Base-by-base conservation (phyloP, 2,797 vertebrate genomes). In the Furcifer pardalis region DNA sequence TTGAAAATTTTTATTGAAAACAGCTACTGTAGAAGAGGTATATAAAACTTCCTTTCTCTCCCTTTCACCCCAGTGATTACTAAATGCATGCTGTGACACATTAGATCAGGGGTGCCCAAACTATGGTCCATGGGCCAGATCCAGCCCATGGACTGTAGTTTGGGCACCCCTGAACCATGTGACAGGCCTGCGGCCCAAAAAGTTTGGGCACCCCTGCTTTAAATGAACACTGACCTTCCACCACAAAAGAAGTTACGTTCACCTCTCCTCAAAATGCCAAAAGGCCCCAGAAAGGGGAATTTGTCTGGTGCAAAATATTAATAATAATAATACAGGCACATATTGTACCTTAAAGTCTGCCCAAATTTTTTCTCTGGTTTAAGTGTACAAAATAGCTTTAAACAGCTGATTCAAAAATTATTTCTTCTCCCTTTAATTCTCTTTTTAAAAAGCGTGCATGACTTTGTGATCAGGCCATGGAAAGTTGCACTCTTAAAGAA, bases 11-110 rank as follows among this genome's bases (percentile, higher is more conserved):
- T 93, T 93, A 86, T 93, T 91, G 94, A 90, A 93, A 90, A 90
- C 91, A 95, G 91, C 94, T 93, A 93, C 92, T 91, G 93, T 95
- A 96, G 94, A 97, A 97, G 96, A 98, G 97, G 97, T 97, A 97
- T 97, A 96, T 96, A 93, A 94, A 93, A 92, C 92, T 77, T 91
- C 91, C 91, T 94, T 90, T 91, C 9, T 86, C 37, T 83, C 87
- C 85, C 83, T 40, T 7, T 90, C 87, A 91, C 92, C 94, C 93
- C 88, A 94, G 91, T 90, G 92, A 90, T 92, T 90, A 92, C 94
- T 91, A 85, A 73, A 79, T 90, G 93, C 92, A 91, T 90, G 88
- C 92, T 92, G 93, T 89, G 89, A 94, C 90, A 92, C 86, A 79
- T 91, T n/a, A n/a, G n/a, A n/a, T n/a, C n/a, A n/a, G n/a, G n/a